These are phyloP conservation scores for Leucophora obtusa DNA, from an alignment of 2,888 invertebrate genomes.

Conservation along the genomic window DNA sequence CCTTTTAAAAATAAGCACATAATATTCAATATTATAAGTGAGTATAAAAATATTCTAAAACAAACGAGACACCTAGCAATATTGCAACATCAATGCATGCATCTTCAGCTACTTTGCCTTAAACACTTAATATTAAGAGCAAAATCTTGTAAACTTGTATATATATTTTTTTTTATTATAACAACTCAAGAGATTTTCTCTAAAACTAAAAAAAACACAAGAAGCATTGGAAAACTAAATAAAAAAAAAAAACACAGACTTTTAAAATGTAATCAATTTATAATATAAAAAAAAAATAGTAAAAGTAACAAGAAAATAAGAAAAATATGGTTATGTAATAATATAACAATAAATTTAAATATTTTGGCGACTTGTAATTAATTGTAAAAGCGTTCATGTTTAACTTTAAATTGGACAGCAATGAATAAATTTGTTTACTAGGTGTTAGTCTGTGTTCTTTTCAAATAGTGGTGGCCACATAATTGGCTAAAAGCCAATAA, in stretches of 20 bases:
- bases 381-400: constrained; percentile 63
- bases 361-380: constrained; percentile 49
- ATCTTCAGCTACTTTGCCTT: constrained; percentile 5
- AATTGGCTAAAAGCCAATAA: constrained; percentile 55
- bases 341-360: constrained; percentile 55
- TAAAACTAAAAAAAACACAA: background rate
- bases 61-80: constrained; percentile 40
- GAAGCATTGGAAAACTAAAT: background rate
- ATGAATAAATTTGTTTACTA: constrained; percentile 60
- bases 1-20: constrained; percentile 5
- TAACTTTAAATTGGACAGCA: constrained; percentile 64
- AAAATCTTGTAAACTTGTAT: constrained; percentile 37
- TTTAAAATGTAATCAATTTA: constrained; percentile 55
- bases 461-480: constrained; percentile 9
- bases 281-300: constrained; percentile 29
- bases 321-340: constrained; percentile 55
- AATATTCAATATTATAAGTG: constrained; percentile 21
- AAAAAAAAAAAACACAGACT: constrained; percentile 17
- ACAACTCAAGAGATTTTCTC: background rate
- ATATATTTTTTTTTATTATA: background rate
- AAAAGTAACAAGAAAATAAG: constrained; percentile 1
- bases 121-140: constrained; percentile 47
- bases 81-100: constrained; percentile 22
- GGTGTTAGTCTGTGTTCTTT: constrained; percentile 22
- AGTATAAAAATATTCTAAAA: constrained; percentile 24